Conservation (phyloP, 2,888 invertebrate genomes). For the Drosophila meridionalis region DNA sequence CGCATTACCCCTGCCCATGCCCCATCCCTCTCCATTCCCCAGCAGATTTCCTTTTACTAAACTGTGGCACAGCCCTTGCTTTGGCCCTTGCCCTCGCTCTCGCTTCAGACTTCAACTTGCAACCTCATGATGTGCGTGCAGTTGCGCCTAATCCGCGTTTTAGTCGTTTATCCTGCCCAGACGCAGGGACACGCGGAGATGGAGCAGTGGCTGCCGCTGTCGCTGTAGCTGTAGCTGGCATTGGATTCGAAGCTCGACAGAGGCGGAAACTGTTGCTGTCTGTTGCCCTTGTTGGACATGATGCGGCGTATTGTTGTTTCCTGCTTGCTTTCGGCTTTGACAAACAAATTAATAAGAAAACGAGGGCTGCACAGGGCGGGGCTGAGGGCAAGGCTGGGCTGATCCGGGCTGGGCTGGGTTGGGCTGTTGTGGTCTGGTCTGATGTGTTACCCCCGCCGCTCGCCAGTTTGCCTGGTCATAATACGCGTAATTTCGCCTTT, state of each 20-base stretch:
- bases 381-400: conserved; percentile 32
- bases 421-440: neutral
- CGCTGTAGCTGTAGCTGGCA: neutral
- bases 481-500: conserved; percentile 77
- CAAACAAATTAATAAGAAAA: conserved; percentile 77
- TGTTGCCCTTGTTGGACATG: conserved; percentile 43
- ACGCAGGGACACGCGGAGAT: conserved; percentile 2
- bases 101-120: conserved; percentile 38
- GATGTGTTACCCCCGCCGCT: conserved; percentile 5
- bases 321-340: conserved; percentile 59
- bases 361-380: conserved; percentile 61
- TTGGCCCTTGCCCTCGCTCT: neutral
- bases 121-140: conserved; percentile 73
- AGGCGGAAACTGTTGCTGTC: conserved; percentile 53
- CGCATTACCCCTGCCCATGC: neutral
- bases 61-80: conserved; percentile 3
- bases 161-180: conserved; percentile 61
- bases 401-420: conserved; percentile 20
- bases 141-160: conserved; percentile 77
- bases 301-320: conserved; percentile 67
- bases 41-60: conserved; percentile 5
- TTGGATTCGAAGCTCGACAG: neutral
- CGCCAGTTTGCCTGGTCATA: conserved; percentile 51
- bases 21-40: neutral
- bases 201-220: neutral